Evolutionary conservation across 2,888 invertebrate species (phyloP).

Genomic region (Drosophila cognata): DNA sequence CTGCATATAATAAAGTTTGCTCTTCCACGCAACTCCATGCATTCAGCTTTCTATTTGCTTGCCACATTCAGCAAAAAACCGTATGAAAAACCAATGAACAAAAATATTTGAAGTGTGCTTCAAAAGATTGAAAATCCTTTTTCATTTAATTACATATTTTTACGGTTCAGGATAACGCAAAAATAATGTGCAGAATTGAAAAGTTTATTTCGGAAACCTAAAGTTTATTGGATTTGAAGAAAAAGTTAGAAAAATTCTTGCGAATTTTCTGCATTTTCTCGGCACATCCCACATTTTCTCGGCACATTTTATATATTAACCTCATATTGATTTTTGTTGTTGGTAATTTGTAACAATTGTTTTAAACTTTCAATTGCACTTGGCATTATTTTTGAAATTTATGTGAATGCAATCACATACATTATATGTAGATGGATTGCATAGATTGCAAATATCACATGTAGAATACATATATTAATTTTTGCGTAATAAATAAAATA

Average conservation of each 20-base stretch:
- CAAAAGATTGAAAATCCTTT: background rate
- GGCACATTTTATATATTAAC: too few relatives aligned
- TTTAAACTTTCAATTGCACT: background rate
- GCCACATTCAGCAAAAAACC: background rate
- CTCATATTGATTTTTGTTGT: too few relatives aligned
- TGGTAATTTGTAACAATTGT: background rate
- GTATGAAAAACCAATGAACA: background rate
- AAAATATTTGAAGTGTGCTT: background rate
- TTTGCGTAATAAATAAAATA: background rate
- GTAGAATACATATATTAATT: background rate
- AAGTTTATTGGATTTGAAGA: background rate
- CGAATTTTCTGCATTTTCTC: background rate
- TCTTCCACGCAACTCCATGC: conserved; percentile 17
- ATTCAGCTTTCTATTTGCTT: background rate
- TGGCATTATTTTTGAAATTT: background rate
- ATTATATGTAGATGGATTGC: background rate
- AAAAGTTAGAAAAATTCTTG: background rate
- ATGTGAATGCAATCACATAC: background rate
- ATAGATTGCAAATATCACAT: background rate
- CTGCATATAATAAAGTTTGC: conserved; percentile 32
- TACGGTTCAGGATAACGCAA: too few relatives aligned
- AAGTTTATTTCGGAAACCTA: background rate
- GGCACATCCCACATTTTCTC: too few relatives aligned
- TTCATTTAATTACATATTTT: background rate
- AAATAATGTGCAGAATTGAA: background rate